Evolutionary conservation across 2,797 vertebrate genomes (phyloP).

Genomic region (Remorina albescens): DNA sequence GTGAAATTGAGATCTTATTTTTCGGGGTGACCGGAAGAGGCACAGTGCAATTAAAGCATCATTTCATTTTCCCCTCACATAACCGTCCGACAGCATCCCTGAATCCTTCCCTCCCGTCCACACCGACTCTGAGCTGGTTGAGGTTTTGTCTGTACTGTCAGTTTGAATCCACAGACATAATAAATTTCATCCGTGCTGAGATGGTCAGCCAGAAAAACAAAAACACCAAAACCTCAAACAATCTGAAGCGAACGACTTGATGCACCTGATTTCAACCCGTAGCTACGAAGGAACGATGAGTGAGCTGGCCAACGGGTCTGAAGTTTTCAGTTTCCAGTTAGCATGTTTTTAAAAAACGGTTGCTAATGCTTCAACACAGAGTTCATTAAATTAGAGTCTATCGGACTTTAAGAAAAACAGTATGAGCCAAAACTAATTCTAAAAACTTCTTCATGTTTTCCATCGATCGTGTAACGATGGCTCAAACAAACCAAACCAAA

Average conservation of each 20-base stretch:
- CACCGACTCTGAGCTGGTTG: too few relatives aligned
- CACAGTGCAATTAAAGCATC: conserved; percentile 17
- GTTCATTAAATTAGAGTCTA: not conserved
- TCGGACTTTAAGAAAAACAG: not conserved
- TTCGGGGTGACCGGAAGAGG: not conserved
- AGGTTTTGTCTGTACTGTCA: not conserved
- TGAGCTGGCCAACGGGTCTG: not conserved
- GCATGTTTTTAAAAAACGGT: not conserved
- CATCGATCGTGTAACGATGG: not conserved
- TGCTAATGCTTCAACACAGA: not conserved
- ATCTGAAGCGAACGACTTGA: too few relatives aligned
- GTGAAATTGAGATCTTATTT: conserved; percentile 7
- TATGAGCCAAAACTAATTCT: conserved; percentile 28
- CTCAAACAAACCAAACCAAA: conserved; percentile 8
- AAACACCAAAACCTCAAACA: not conserved
- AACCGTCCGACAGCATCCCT: conserved; percentile 8
- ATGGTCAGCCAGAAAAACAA: too few relatives aligned
- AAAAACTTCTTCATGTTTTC: not conserved
- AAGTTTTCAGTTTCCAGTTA: not conserved
- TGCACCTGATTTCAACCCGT: not conserved
- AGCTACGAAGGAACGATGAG: not conserved
- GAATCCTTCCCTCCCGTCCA: not conserved
- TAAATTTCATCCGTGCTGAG: too few relatives aligned
- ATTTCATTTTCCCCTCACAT: too few relatives aligned
- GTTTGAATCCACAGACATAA: not conserved